A percentile compares a stretch with the other conserved stretches of the same genome.
These are phyloP conservation scores for Catharus minimus DNA, from an alignment of 2,113 vertebrate genomes.

Conservation along the genomic window DNA sequence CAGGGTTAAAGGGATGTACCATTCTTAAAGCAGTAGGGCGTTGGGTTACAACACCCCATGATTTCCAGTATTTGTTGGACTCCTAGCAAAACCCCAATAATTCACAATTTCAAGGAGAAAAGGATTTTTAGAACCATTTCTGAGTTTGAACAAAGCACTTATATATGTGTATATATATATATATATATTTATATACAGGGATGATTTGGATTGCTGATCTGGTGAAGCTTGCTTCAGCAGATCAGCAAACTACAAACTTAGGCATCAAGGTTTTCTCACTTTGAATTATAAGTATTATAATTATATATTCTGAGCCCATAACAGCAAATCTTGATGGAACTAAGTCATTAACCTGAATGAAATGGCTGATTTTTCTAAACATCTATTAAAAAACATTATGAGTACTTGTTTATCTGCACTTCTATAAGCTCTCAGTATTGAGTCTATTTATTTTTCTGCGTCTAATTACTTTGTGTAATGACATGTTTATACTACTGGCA, in stretches of 20 bases:
- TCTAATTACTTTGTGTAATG: slow-evolving; percentile 63
- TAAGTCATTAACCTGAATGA: slow-evolving; percentile 56
- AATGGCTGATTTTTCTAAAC: slow-evolving; percentile 54
- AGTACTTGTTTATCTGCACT: slow-evolving; percentile 40
- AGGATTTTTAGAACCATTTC: background rate
- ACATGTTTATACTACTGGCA: slow-evolving; percentile 59
- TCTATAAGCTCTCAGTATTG: slow-evolving; percentile 18
- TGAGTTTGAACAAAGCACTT: background rate
- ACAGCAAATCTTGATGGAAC: slow-evolving; percentile 25
- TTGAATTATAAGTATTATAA: slow-evolving; percentile 25
- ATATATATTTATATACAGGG: background rate
- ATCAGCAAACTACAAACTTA: background rate
- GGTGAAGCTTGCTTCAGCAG: background rate
- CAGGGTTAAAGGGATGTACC: too few relatives aligned
- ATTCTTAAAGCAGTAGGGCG: too few relatives aligned
- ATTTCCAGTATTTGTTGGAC: background rate
- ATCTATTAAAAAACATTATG: slow-evolving; percentile 43
- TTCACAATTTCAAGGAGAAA: background rate
- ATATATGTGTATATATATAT: background rate
- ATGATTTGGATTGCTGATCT: background rate
- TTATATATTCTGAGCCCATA: slow-evolving; percentile 9
- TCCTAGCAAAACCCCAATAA: background rate
- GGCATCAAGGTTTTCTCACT: background rate
- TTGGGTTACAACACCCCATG: too few relatives aligned
- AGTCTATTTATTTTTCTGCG: slow-evolving; percentile 56